These are phyloP conservation scores for Australoheros facetus DNA, from an alignment of 2,797 vertebrate species.

Conservation along the genomic window DNA sequence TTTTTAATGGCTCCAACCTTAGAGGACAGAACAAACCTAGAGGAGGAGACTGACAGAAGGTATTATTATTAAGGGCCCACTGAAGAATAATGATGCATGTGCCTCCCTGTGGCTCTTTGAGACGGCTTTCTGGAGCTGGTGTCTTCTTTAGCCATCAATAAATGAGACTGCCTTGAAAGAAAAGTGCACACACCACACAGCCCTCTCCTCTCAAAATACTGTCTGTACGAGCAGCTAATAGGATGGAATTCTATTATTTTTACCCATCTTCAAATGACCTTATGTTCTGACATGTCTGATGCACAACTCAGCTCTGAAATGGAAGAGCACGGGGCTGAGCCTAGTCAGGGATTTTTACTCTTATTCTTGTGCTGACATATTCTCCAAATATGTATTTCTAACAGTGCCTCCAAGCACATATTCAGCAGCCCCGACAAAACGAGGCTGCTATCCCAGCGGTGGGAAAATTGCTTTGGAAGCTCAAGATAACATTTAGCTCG, in stretches of 20 bases:
- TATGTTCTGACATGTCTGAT: conserved; percentile 37
- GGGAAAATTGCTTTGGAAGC: conserved; percentile 8
- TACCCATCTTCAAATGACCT: conserved; percentile 24
- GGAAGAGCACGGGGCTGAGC: not conserved
- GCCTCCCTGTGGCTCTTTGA: conserved; percentile 28
- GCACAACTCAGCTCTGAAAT: conserved; percentile 31
- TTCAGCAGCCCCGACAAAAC: conserved; percentile 15
- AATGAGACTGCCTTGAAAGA: conserved; percentile 51
- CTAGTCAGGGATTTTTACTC: conserved; percentile 22
- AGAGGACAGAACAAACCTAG: conserved; percentile 37
- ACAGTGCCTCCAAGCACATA: conserved; percentile 6
- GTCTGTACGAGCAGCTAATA: conserved; percentile 18
- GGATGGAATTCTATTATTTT: conserved; percentile 21
- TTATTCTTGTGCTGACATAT: conserved; percentile 5
- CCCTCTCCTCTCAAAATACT: conserved; percentile 13
- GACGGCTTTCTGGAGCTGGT: not conserved
- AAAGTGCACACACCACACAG: conserved; percentile 5
- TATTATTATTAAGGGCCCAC: conserved; percentile 53
- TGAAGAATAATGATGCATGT: conserved; percentile 45
- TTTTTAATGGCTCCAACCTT: conserved; percentile 42
- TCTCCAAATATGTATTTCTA: conserved; percentile 24
- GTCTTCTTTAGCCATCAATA: conserved; percentile 38
- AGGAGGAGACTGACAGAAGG: conserved; percentile 38
- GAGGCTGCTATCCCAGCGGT: not conserved
- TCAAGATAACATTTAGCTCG: not conserved